Evolutionary conservation across 1,140 invertebrate genomes (phyloP).

Genomic region (Bombyx mandarina): DNA sequence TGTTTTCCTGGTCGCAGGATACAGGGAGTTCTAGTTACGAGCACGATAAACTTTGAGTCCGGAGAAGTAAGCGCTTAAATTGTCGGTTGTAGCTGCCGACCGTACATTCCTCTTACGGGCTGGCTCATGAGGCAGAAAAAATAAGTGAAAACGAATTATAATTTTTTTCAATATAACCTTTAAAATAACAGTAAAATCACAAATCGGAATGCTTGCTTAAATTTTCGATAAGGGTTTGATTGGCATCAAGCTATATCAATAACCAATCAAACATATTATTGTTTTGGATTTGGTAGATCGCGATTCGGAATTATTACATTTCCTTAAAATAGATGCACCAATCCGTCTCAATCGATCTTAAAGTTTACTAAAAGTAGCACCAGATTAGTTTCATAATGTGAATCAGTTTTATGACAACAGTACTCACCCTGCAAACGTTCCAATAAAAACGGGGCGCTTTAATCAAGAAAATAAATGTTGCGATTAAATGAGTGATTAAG

Average conservation of each 20-base stretch:
- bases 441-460: conserved; percentile 50
- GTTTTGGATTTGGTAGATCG: too few relatives aligned
- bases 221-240: too few relatives aligned
- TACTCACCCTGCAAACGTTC: conserved; percentile 25
- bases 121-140: not conserved
- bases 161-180: too few relatives aligned
- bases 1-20: conserved; percentile 27
- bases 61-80: conserved; percentile 61
- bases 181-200: too few relatives aligned
- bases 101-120: conserved; percentile 8
- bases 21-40: conserved; percentile 48
- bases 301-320: too few relatives aligned
- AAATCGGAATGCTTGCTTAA: too few relatives aligned
- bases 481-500: conserved; percentile 68
- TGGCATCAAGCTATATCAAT: too few relatives aligned
- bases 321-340: too few relatives aligned
- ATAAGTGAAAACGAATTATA: too few relatives aligned
- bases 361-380: not conserved
- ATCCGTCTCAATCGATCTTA: too few relatives aligned
- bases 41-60: conserved; percentile 57
- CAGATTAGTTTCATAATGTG: not conserved
- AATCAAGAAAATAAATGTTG: conserved; percentile 69
- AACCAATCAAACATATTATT: too few relatives aligned
- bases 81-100: conserved; percentile 30
- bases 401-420: not conserved